Evolutionary conservation across 2,888 invertebrate species (phyloP), one percentile per base, ranked within the genome.

Genomic region (Hetaerina titia): DNA sequence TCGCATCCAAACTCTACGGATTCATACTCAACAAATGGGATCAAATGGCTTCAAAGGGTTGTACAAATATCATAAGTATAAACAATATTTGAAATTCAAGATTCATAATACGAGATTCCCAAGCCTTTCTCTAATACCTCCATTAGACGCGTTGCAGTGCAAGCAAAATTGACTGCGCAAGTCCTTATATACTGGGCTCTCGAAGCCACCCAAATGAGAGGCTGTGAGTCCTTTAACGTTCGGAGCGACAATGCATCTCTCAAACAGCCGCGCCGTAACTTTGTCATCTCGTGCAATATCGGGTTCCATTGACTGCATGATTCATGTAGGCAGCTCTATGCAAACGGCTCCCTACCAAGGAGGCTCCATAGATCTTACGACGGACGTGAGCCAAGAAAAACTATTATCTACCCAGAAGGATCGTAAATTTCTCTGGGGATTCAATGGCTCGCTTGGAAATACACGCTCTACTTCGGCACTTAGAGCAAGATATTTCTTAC

Each of bases 311-410:
- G 81, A 81, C 31, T 81, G 81, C 81, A 31, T 81, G 81, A 81
- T 81, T 81, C 81, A 81, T 81, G 81, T 2, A 25, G 22, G 81
- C 31, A 81, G 31, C 81, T 81, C 81, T 31, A 81, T 81, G 81
- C 81, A 81, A 81, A 81, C 81, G 31, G 81, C 81, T 81, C 22
- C 81, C 81, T 31, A 81, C 81, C 31, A 81, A 81, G 81, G 31
- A 81, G 11, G 81, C 81, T 81, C 13, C 81, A 81, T 81, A 81
- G 13, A 31, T 81, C 81, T 81, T 81, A 31, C n/a, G 45, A 9
- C 81, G 81, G 81, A 81, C 81, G 81, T 81, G 81, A 81, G 81
- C 81, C 81, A 81, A 81, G 81, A 31, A 81, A 81, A 81, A 81
- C 81, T 31, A 81, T 81, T 31, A 81, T 22, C 81, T 31, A 22